These are phyloP conservation scores for Micropoecilia bifurca DNA, from an alignment of 2,797 vertebrate genomes.

Conservation along the genomic window DNA sequence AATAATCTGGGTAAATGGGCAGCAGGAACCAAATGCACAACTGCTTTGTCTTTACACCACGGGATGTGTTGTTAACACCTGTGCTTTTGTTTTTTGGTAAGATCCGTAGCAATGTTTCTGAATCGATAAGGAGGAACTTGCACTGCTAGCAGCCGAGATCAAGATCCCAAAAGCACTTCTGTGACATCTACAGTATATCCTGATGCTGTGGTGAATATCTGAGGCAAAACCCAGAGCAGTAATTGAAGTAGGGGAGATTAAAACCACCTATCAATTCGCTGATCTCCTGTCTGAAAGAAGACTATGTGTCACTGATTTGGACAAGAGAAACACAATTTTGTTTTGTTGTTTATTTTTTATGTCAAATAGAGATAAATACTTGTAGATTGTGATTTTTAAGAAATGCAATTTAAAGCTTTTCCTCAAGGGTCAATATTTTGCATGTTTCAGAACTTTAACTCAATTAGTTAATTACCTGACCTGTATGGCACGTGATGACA, in stretches of 20 bases:
- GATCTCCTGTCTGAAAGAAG: neutral
- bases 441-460: neutral
- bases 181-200: neutral
- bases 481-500: neutral
- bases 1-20: neutral
- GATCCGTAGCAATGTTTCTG: neutral
- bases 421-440: neutral
- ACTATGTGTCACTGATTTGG: neutral
- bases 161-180: neutral
- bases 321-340: neutral
- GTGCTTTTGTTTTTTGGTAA: neutral
- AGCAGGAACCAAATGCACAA: neutral
- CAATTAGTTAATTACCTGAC: neutral
- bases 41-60: neutral
- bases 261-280: neutral
- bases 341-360: neutral
- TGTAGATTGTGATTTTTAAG: neutral
- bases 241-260: neutral
- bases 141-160: neutral
- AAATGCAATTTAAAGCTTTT: neutral
- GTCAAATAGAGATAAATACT: neutral
- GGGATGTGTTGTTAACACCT: neutral
- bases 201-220: neutral
- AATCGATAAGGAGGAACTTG: neutral
- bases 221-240: neutral